These are phyloP conservation scores for Plutomurus gul DNA, from an alignment of 1,140 invertebrate genomes.

Conservation along the genomic window DNA sequence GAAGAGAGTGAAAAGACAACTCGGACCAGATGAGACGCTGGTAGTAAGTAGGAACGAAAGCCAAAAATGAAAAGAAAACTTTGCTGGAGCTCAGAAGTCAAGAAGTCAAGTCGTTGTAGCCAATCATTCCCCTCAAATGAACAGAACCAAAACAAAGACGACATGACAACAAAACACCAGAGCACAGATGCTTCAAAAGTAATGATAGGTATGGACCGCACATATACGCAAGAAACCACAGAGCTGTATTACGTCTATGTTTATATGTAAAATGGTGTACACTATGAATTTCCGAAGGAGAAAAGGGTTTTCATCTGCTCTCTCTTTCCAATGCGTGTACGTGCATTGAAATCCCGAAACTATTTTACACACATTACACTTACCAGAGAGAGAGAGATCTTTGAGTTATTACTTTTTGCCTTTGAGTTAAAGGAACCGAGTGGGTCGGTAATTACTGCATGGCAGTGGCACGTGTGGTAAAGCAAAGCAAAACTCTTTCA, in stretches of 20 bases:
- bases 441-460: background rate
- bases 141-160: slow-evolving; percentile 16
- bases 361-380: too few species aligned
- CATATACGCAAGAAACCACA: too few species aligned
- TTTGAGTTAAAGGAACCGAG: background rate
- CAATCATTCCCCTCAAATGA: slow-evolving; percentile 9
- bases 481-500: background rate
- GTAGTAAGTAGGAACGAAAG: background rate
- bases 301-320: too few species aligned
- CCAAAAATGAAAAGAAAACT: background rate
- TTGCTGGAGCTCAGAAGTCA: background rate
- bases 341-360: too few species aligned
- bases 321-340: too few species aligned
- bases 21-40: background rate
- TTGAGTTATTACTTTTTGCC: slow-evolving; percentile 1
- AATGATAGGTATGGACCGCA: slow-evolving; percentile 22
- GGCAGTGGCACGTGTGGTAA: background rate
- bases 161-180: slow-evolving; percentile 15
- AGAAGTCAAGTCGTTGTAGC: too few species aligned
- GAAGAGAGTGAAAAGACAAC: background rate
- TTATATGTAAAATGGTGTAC: too few species aligned
- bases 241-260: too few species aligned
- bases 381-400: slow-evolving; percentile 1
- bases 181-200: slow-evolving; percentile 24
- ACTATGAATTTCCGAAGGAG: too few species aligned